Evolutionary conservation across 92 coral and sea anemone genomes (phyloP).

Genomic region (Heliopora coerulea): DNA sequence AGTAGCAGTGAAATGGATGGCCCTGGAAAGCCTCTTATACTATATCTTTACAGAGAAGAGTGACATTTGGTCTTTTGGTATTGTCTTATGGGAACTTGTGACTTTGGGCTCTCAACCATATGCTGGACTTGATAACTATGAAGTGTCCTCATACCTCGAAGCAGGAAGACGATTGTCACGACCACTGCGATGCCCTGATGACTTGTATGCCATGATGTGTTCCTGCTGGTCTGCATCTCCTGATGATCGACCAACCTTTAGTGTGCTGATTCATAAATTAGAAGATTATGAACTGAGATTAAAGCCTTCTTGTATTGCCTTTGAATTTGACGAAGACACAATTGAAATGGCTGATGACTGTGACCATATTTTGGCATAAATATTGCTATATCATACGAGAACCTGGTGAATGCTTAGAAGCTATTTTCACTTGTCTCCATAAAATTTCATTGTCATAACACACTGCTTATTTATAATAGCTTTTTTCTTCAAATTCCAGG

Average conservation of each 20-base stretch:
- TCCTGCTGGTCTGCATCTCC: conserved; percentile 26
- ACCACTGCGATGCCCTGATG: conserved; percentile 43
- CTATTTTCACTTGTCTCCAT: background rate
- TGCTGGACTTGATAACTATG: conserved; percentile 42
- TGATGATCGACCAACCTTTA: conserved; percentile 27
- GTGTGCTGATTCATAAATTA: conserved; percentile 29
- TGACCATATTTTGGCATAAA: conserved; percentile 16
- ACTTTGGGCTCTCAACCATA: conserved; percentile 40
- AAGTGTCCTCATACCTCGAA: conserved; percentile 28
- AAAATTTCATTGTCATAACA: background rate
- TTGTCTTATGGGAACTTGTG: conserved; percentile 36
- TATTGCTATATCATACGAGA: background rate
- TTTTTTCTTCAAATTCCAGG: too few species aligned
- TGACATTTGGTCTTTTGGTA: conserved; percentile 42
- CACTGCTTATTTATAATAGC: too few species aligned
- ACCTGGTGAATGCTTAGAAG: background rate
- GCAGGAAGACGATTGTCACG: conserved; percentile 21
- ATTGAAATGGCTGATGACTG: conserved; percentile 36
- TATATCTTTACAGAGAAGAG: conserved; percentile 35
- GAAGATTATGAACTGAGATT: conserved; percentile 33
- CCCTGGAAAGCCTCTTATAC: conserved; percentile 33
- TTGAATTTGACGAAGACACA: conserved; percentile 42
- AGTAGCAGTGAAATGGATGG: conserved; percentile 38
- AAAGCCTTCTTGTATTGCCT: conserved; percentile 31
- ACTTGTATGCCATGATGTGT: conserved; percentile 22